Percentiles rank a stretch among this genome's conserved stretches.
Conservation (phyloP, 2,797 vertebrate species). For the Epinephelus awoara region DNA sequence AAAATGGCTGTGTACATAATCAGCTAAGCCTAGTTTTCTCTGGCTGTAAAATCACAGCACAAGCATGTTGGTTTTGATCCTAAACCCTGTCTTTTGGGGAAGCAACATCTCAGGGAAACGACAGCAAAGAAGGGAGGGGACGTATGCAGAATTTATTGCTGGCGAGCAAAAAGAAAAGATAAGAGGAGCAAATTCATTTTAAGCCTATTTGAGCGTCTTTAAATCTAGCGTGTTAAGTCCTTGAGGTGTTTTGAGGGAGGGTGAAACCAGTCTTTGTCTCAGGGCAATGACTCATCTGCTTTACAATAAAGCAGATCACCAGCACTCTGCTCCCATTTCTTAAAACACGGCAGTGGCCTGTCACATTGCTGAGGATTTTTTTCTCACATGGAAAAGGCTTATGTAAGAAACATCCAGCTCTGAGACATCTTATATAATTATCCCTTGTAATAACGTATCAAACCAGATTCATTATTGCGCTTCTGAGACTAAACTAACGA, state of each 20-base stretch:
- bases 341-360: conserved; percentile 23
- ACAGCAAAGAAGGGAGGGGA: conserved; percentile 37
- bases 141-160: conserved; percentile 37
- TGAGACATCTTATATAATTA: conserved; percentile 36
- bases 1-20: conserved; percentile 54
- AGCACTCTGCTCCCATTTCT: conserved; percentile 23
- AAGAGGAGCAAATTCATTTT: conserved; percentile 57
- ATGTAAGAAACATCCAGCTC: conserved; percentile 35
- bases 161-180: conserved; percentile 22
- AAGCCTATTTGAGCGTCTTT: conserved; percentile 66
- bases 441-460: conserved; percentile 42
- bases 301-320: conserved; percentile 48
- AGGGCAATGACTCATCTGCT: conserved; percentile 46
- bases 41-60: conserved; percentile 52
- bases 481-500: conserved; percentile 23
- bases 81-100: conserved; percentile 51
- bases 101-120: conserved; percentile 35
- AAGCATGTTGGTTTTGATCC: conserved; percentile 63
- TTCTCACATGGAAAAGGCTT: conserved; percentile 36
- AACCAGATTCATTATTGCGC: conserved; percentile 24
- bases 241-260: conserved; percentile 58
- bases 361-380: conserved; percentile 24
- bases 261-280: conserved; percentile 61
- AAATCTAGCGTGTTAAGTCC: conserved; percentile 62
- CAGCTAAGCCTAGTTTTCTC: conserved; percentile 49